Evolutionary conservation across 2,888 invertebrate species (phyloP), one percentile per base, ranked within the genome.

Genomic region (Mimas tiliae): DNA sequence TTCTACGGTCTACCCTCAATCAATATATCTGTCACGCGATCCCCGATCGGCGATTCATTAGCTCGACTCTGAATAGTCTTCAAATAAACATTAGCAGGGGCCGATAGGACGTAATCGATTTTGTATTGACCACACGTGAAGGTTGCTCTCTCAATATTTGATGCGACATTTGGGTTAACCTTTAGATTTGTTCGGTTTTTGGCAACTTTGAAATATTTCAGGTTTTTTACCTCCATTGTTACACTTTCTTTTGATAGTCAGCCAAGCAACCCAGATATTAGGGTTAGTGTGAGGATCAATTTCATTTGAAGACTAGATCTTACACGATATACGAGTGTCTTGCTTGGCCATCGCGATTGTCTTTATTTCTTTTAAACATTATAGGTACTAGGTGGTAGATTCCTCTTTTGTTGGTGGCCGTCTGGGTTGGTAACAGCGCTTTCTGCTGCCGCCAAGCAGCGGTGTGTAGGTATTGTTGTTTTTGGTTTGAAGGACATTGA

Each of bases 11-110:
- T 69, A 74, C 72, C 69, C 70, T 74, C 71, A 80, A 84, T 85
- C 85, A 79, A 86, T 84, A 74, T 73, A 74, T 84, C 83, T 87
- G 84, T 84, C 89, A 89, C 88, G 88, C 86, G 72, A 89, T 69
- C 78, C 78, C 81, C 80, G 77, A 83, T 82, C 79, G 77, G 78
- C 76, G 80, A 81, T 83, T 83, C 82, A 81, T 83, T 83, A 84
- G 45, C 47, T 47, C 47, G 48, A 78, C 72, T 69, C 75, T 66
- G 75, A 83, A 83, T 79, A 79, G 78, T 86, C 81, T 82, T 86
- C 82, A 86, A 89, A 89, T 88, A 88, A 87, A 85, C 86, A 89
- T 90, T 85, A 83, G 77, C 69, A 75, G 75, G 75, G 42, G 47
- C 53, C 47, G 33, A 45, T 55, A 9, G 33, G 33, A 33, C 33